Evolutionary conservation across 1,140 invertebrate species (phyloP).

Genomic region (Rhynchophorus ferrugineus): DNA sequence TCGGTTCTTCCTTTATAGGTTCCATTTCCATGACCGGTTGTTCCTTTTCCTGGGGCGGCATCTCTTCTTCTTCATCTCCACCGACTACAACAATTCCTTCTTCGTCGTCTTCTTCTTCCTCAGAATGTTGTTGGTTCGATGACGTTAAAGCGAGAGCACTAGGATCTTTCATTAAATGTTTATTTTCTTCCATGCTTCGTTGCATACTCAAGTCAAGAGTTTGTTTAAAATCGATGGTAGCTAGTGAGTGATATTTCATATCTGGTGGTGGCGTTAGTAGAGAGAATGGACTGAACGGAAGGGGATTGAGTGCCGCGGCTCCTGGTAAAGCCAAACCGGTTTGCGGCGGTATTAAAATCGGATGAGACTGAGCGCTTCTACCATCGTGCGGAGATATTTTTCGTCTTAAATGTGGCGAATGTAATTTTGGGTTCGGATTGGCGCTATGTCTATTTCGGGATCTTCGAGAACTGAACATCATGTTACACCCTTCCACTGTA

Average conservation of each 20-base stretch:
- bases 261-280: constrained; percentile 66
- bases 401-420: constrained; percentile 85
- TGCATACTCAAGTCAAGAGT: constrained; percentile 42
- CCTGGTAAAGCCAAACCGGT: constrained; percentile 52
- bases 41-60: constrained; percentile 18
- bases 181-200: constrained; percentile 55
- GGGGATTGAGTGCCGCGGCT: constrained; percentile 52
- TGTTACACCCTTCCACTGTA: constrained; percentile 96
- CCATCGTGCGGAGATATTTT: constrained; percentile 92
- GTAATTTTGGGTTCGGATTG: constrained; percentile 97
- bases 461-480: constrained; percentile 97
- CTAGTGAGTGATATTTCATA: constrained; percentile 52
- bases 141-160: constrained; percentile 33
- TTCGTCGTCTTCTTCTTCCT: constrained; percentile 48
- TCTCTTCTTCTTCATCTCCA: constrained; percentile 56
- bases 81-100: constrained; percentile 56
- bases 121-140: constrained; percentile 39
- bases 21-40: background rate
- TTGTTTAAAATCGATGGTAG: constrained; percentile 61
- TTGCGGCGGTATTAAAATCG: constrained; percentile 65
- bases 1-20: constrained; percentile 12
- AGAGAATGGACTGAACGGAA: constrained; percentile 70
- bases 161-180: constrained; percentile 40
- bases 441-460: constrained; percentile 95
- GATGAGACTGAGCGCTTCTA: constrained; percentile 76